phyloP scores from a whole-genome alignment of 1,140 invertebrate genomes.

The Drosophila parabipectinata region DNA sequence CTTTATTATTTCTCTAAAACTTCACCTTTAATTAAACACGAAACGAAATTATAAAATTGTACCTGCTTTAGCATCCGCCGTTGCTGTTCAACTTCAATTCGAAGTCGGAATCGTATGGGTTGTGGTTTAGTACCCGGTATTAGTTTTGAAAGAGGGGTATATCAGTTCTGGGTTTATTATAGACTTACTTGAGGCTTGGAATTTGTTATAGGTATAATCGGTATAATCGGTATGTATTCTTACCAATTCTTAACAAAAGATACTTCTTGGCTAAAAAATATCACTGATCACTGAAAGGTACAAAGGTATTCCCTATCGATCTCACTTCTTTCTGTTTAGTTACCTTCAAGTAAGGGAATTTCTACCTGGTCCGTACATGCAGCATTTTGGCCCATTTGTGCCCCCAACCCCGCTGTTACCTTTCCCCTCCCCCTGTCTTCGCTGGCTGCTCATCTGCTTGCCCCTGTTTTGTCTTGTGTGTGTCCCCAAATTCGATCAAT shows the following conservation, averaged over 20 bases:
- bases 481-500: conserved; percentile 82
- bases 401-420: background rate
- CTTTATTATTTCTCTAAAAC: conserved; percentile 83
- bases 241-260: too few species aligned
- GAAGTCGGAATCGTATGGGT: conserved; percentile 34
- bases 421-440: background rate
- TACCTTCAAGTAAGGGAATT: conserved; percentile 62
- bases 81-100: conserved; percentile 34
- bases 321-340: conserved; percentile 31
- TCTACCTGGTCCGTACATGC: conserved; percentile 61
- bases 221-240: too few species aligned
- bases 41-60: conserved; percentile 83
- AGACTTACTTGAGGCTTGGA: too few species aligned
- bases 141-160: background rate
- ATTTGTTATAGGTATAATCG: too few species aligned
- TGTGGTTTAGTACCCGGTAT: conserved; percentile 19
- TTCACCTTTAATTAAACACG: conserved; percentile 83
- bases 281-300: conserved; percentile 5
- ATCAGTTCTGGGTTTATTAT: background rate
- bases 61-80: conserved; percentile 73
- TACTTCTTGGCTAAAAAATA: background rate
- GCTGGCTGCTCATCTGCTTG: conserved; percentile 36
- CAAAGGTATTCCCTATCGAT: background rate
- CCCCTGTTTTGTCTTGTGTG: conserved; percentile 55
- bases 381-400: conserved; percentile 10